phyloP scores from a whole-genome alignment of 2,113 vertebrate genomes.

The Garra rufa region DNA sequence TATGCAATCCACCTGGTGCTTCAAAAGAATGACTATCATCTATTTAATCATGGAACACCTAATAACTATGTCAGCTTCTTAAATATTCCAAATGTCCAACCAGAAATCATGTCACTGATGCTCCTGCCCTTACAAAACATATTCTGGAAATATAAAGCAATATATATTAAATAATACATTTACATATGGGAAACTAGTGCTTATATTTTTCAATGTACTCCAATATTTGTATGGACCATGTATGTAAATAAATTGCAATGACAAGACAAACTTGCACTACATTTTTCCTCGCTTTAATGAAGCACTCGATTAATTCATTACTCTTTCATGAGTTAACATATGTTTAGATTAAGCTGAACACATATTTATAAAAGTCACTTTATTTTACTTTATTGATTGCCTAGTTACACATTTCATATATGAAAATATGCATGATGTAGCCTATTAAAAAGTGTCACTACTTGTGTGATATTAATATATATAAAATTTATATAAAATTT shows the following conservation, averaged over 20 bases:
- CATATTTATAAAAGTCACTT: not conserved
- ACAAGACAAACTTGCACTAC: no score
- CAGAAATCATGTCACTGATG: not conserved
- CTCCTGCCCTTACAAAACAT: not conserved
- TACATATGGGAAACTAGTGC: no score
- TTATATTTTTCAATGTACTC: not conserved
- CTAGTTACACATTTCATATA: not conserved
- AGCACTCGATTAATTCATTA: no score
- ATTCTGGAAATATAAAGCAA: no score
- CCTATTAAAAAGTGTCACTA: no score
- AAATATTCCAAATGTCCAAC: not conserved
- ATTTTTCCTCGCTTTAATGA: no score
- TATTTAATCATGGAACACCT: not conserved
- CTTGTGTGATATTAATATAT: no score
- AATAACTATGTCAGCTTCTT: not conserved
- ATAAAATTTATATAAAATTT: no score
- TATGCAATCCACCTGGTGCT: not conserved
- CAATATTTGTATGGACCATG: not conserved
- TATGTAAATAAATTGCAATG: no score
- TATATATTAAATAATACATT: no score
- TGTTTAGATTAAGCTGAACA: not conserved
- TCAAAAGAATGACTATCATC: not conserved
- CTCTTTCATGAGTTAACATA: no score
- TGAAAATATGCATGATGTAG: no score
- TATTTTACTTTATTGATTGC: not conserved